Evolutionary conservation across 2,888 invertebrate genomes (phyloP), one percentile per base, ranked within the genome.

Genomic region (Buathra laborator): DNA sequence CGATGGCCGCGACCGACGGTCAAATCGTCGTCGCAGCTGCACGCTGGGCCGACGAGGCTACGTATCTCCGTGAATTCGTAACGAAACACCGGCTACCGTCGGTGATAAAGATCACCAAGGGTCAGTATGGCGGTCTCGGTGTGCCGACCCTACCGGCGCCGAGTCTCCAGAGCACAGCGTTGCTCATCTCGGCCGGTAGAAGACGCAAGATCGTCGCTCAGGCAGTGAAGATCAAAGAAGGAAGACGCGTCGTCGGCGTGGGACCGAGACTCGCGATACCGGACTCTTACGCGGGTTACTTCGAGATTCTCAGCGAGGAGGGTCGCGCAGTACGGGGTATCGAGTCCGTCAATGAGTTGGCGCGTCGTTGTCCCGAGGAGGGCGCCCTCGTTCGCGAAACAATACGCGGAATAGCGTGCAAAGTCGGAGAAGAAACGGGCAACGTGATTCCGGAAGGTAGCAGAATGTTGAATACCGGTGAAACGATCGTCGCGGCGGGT

Each of bases 301-400:
- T 99, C 94, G 99, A 99, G 94, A 95, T 99, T 72, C 95, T 99
- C 46, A 98, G 98, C 92, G 99, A 99, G 94, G 98, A 99, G 94
- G 99, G 99, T 0, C 95, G 98, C 89, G 97, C 98, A 32, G 98
- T 98, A 9, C 95, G 98, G 86, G 98, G 98, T 90, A 97, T 99
- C 91, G 98, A 98, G 93, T 97, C 97, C 86, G 98, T 99, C 1
- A 95, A 96, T 85, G 98, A 98, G 94, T 94, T 99, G 87, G 96
- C 97, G 19, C 95, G 97, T 87, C 95, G 97, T 80, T 96, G 97
- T 89, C 95, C 96, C 29, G 96, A 96, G 76, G 96, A 96, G 89
- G 96, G 96, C 2, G 97, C 97, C 90, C 94, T 98, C 86, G 97
- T 98, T 6, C 95, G 98, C 88, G 97, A 97, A 91, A 95, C 96